Conservation (phyloP, 2,888 invertebrate genomes). For the Abrostola triplasia region DNA sequence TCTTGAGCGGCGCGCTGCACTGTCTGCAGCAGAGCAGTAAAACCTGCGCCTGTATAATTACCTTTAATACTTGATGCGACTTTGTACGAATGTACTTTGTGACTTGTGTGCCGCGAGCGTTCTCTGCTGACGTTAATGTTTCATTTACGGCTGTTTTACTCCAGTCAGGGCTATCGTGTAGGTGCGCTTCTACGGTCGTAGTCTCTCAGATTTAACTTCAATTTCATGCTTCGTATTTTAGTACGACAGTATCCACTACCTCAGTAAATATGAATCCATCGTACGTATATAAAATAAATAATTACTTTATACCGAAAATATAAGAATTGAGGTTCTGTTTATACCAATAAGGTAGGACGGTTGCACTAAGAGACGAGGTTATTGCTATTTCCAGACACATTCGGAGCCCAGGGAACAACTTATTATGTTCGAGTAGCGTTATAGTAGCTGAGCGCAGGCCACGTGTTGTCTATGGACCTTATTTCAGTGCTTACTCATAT, state of each 20-base stretch:
- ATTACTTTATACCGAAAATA: too few relatives aligned
- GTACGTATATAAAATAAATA: too few relatives aligned
- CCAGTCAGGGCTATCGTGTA: not conserved
- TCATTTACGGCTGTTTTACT: constrained; percentile 16
- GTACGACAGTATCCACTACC: too few relatives aligned
- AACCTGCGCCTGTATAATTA: constrained; percentile 16
- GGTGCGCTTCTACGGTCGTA: not conserved
- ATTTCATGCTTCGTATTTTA: too few relatives aligned
- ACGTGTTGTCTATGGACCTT: too few relatives aligned
- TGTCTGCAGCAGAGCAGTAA: constrained; percentile 13
- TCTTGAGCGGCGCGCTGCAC: constrained; percentile 24
- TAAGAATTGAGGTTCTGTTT: too few relatives aligned
- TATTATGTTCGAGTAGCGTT: too few relatives aligned
- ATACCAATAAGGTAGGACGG: not conserved
- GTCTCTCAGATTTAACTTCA: not conserved
- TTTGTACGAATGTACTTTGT: constrained; percentile 26
- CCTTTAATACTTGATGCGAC: constrained; percentile 36
- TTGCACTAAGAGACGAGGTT: not conserved
- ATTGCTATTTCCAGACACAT: not conserved
- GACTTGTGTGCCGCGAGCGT: constrained; percentile 13
- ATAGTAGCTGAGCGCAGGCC: too few relatives aligned
- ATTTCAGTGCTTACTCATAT: too few relatives aligned
- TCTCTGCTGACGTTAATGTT: constrained; percentile 17
- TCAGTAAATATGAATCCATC: too few relatives aligned
- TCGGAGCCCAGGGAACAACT: not conserved